Conservation (phyloP, 2,888 invertebrate genomes). For the Pandemis cinnamomeana region DNA sequence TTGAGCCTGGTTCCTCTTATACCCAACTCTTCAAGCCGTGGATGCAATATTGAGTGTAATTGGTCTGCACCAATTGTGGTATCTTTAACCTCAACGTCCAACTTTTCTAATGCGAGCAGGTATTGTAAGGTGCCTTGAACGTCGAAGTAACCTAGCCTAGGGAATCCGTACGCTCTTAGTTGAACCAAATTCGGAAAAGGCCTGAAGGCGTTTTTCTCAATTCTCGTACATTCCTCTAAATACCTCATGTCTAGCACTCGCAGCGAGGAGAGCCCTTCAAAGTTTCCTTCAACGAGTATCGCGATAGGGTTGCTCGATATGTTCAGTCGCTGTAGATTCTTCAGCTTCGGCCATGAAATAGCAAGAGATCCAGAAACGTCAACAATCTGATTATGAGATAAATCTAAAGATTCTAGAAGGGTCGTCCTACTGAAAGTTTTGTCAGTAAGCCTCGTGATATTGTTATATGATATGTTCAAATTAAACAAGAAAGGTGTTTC, state of each 20-base stretch:
- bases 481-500: constrained; percentile 94
- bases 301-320: constrained; percentile 93
- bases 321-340: constrained; percentile 89
- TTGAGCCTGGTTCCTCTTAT: constrained; percentile 90
- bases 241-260: constrained; percentile 87
- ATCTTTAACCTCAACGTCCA: constrained; percentile 95
- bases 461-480: constrained; percentile 91
- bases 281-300: constrained; percentile 90
- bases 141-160: constrained; percentile 92
- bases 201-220: constrained; percentile 93
- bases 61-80: constrained; percentile 92
- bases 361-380: constrained; percentile 86
- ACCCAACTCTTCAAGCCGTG: constrained; percentile 89
- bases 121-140: constrained; percentile 92
- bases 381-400: constrained; percentile 88
- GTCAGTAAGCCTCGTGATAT: constrained; percentile 86
- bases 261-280: constrained; percentile 88
- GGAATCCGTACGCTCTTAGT: constrained; percentile 90
- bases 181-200: constrained; percentile 88
- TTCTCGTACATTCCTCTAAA: constrained; percentile 88
- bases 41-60: constrained; percentile 90
- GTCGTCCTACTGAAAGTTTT: constrained; percentile 91
- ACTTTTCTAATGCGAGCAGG: constrained; percentile 88
- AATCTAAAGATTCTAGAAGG: constrained; percentile 89
- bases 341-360: constrained; percentile 88